Evolutionary conservation across 1,140 invertebrate genomes (phyloP), one percentile per base, ranked within the genome.

Genomic region (Phymorhynchus buccinoides): DNA sequence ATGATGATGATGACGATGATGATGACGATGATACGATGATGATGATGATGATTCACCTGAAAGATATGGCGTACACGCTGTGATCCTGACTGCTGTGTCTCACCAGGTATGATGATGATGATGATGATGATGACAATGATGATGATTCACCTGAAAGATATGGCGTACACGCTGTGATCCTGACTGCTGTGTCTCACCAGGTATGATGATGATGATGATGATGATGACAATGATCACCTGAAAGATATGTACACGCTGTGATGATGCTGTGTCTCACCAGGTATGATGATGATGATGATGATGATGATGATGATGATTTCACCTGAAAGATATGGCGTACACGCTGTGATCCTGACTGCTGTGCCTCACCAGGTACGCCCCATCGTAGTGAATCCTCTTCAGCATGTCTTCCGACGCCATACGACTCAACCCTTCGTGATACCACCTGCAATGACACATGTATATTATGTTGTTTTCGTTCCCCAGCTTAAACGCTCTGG

Each of bases 251-350:
- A 99, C 22, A 96, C 96, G 89, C 96, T 96, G 3, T 94, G 94
- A 87, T 97, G 90, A 96, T 97, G 7, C 96, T 89, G 27, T 88
- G 96, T 85, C 98, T 93, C 0, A 99, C 97, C n/a, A n/a, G n/a
- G n/a, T n/a, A n/a, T n/a, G n/a, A n/a, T n/a, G n/a, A n/a, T n/a
- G n/a, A n/a, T n/a, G n/a, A n/a, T n/a, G n/a, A n/a, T n/a, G n/a
- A n/a, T n/a, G n/a, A n/a, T n/a, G n/a, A n/a, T n/a, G n/a, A n/a
- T n/a, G n/a, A n/a, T n/a, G n/a, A n/a, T 14, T 79, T 91, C 94
- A 97, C 96, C 97, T 96, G 93, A 99, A 99, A 84, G 97, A 98
- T 89, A 99, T 98, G n/a, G 97, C 97, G 94, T 97, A 99, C 22
- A 96, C 96, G 89, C 96, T 96, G 3, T 94, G 94, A 87, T 97